These are phyloP conservation scores for Drosophila arawakana DNA, from an alignment of 1,140 invertebrate genomes.

Conservation along the genomic window DNA sequence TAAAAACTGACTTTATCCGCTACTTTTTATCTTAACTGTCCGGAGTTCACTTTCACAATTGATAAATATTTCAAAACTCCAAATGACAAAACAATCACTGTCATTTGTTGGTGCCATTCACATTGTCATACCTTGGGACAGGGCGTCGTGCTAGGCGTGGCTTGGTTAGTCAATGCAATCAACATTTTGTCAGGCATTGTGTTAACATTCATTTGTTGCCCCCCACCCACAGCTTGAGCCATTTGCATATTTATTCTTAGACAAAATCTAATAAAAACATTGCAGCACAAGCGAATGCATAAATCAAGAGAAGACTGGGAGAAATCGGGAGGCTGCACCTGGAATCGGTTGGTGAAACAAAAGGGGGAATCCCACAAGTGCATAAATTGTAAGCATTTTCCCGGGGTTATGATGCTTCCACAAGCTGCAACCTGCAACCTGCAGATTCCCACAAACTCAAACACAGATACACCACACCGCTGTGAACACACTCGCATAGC, in stretches of 20 bases:
- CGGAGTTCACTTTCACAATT: not conserved
- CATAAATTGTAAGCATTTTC: slow-evolving; percentile 71
- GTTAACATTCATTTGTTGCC: slow-evolving; percentile 42
- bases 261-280: slow-evolving; percentile 68
- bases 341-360: not conserved
- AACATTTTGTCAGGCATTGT: slow-evolving; percentile 47
- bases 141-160: not conserved
- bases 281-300: slow-evolving; percentile 67
- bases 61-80: not conserved
- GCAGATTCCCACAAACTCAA: slow-evolving; percentile 9
- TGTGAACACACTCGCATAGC: not conserved
- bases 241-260: slow-evolving; percentile 48
- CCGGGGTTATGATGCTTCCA: slow-evolving; percentile 54
- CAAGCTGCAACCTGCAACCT: slow-evolving; percentile 2
- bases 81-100: slow-evolving; percentile 24
- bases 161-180: slow-evolving; percentile 31
- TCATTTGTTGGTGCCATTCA: slow-evolving; percentile 1
- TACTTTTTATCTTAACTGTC: not conserved
- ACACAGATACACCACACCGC: not conserved
- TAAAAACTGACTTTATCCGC: too few relatives aligned
- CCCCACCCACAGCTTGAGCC: not conserved
- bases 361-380: slow-evolving; percentile 64
- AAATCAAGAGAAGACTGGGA: slow-evolving; percentile 50
- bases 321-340: not conserved
- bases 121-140: not conserved